A percentile compares a stretch with the other conserved stretches of the same genome.
Evolutionary conservation across 2,113 vertebrate genomes (phyloP).

Genomic region (Leucopsar rothschildi): DNA sequence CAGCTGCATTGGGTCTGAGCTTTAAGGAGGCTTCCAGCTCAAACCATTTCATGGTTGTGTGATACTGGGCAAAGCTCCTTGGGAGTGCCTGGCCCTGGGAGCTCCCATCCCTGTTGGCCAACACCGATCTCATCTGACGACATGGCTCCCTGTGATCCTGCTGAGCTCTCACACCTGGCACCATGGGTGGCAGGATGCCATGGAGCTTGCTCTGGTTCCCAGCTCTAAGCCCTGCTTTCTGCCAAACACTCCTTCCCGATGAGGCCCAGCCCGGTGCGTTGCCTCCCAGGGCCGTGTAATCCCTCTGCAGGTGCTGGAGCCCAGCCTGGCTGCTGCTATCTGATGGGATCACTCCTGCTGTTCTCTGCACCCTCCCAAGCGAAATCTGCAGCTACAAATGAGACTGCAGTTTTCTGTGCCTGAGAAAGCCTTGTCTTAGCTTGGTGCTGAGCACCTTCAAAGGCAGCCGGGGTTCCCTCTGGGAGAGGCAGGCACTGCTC

Average conservation of each 20-base stretch:
- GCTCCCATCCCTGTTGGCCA: background rate
- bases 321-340: background rate
- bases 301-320: background rate
- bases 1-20: background rate
- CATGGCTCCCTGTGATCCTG: background rate
- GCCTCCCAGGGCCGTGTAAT: background rate
- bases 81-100: background rate
- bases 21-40: background rate
- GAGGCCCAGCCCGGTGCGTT: rapidly evolving
- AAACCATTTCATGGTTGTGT: background rate
- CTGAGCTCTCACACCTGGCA: background rate
- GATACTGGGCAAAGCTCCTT: background rate
- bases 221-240: background rate
- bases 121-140: background rate
- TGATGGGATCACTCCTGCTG: background rate
- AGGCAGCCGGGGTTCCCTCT: rapidly evolving
- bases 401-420: background rate
- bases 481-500: background rate
- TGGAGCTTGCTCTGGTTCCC: background rate
- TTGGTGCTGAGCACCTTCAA: background rate
- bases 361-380: background rate
- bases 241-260: background rate
- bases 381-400: background rate
- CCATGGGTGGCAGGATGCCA: background rate
- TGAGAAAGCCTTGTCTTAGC: background rate